These are phyloP conservation scores for Gerris buenoi DNA, from an alignment of 1,140 invertebrate genomes.

Conservation along the genomic window DNA sequence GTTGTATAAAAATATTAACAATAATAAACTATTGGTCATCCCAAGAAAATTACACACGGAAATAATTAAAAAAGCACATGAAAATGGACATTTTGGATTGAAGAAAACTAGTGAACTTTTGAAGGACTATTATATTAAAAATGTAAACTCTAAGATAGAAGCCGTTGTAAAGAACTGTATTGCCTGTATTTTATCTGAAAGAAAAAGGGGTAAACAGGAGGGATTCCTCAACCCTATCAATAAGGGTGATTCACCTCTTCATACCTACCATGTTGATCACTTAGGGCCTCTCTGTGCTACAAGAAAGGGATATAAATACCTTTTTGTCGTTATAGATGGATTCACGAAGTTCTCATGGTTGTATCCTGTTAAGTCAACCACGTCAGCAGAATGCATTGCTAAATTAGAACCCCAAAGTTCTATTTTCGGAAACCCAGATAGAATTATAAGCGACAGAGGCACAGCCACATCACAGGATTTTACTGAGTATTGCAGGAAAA, in stretches of 20 bases:
- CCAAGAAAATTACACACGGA: no score
- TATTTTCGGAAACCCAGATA: not conserved
- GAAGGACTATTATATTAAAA: no score
- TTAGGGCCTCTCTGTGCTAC: not conserved
- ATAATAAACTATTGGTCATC: no score
- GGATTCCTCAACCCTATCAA: not conserved
- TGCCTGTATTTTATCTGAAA: no score
- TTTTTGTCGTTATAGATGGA: conserved; percentile 14
- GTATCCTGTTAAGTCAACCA: conserved; percentile 10
- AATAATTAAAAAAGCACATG: no score
- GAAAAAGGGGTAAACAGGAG: conserved; percentile 12
- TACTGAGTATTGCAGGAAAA: not conserved
- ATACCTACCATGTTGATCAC: not conserved
- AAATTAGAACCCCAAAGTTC: not conserved
- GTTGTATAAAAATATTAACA: no score
- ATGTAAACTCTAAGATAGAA: no score
- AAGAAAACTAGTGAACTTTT: no score
- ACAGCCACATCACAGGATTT: not conserved
- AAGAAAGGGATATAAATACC: conserved; percentile 10
- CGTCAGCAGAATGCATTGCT: not conserved
- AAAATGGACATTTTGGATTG: no score
- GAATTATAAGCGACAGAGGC: not conserved
- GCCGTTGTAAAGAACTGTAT: no score
- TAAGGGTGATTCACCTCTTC: not conserved
- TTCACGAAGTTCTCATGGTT: conserved; percentile 18